These are phyloP conservation scores for Pogona vitticeps DNA, from an alignment of 2,113 vertebrate species.

Conservation along the genomic window DNA sequence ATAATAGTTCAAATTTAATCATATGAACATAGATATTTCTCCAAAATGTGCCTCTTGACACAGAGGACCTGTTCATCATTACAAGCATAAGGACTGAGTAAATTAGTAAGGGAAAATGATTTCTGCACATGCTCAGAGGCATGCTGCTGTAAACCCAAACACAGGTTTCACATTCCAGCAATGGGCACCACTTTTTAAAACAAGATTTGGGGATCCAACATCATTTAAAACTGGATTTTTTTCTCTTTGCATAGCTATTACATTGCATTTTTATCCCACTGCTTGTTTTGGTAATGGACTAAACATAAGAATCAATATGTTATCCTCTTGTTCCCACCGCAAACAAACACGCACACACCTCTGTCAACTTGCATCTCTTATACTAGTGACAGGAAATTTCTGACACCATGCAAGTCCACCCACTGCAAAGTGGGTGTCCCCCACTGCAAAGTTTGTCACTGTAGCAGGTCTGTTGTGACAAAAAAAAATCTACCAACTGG, in stretches of 20 bases:
- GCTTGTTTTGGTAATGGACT: not conserved
- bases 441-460: no score
- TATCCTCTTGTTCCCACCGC: not conserved
- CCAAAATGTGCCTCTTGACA: not conserved
- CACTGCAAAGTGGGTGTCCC: no score
- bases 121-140: not conserved
- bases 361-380: not conserved
- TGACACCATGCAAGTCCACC: no score
- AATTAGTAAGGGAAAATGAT: not conserved
- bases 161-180: not conserved
- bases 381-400: no score
- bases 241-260: not conserved
- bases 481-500: no score
- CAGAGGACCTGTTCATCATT: not conserved
- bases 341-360: not conserved
- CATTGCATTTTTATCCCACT: not conserved
- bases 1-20: not conserved
- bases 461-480: no score
- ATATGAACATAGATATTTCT: not conserved
- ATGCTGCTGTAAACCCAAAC: not conserved
- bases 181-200: no score
- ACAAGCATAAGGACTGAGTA: not conserved
- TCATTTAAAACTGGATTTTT: not conserved
- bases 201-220: not conserved
- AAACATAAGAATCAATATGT: no score